These are phyloP conservation scores for Planiliza haematocheilus DNA, from an alignment of 2,113 vertebrate species.

Conservation along the genomic window DNA sequence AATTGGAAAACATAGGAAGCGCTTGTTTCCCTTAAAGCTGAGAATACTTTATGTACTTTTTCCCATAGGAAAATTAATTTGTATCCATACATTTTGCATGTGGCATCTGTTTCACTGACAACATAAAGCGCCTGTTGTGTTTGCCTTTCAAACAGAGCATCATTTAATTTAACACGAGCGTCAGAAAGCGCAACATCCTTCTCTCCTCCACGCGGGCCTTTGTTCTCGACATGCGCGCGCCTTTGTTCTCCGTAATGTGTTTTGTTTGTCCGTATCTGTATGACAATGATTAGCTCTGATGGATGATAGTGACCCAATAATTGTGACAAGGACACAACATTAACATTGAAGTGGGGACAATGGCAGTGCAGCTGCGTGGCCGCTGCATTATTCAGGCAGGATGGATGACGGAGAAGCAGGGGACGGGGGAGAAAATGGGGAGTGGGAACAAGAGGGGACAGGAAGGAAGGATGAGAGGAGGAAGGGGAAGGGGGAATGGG, in stretches of 20 bases:
- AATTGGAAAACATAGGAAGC: no score
- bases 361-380: slow-evolving; percentile 53
- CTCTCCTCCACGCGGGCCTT: slow-evolving; percentile 34
- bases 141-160: slow-evolving; percentile 26
- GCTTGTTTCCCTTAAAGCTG: no score
- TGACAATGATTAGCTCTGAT: slow-evolving; percentile 78
- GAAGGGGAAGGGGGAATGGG: slow-evolving; percentile 18
- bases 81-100: background rate
- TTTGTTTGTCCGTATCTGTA: slow-evolving; percentile 63
- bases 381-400: slow-evolving; percentile 73
- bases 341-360: slow-evolving; percentile 76
- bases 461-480: slow-evolving; percentile 56
- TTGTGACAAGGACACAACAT: slow-evolving; percentile 77
- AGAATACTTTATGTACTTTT: background rate
- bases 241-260: slow-evolving; percentile 63
- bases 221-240: slow-evolving; percentile 46
- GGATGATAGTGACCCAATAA: slow-evolving; percentile 73
- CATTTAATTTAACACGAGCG: slow-evolving; percentile 26
- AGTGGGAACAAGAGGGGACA: slow-evolving; percentile 43
- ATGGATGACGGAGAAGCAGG: slow-evolving; percentile 53
- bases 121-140: slow-evolving; percentile 20
- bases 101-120: slow-evolving; percentile 17
- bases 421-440: slow-evolving; percentile 34
- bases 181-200: slow-evolving; percentile 19
- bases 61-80: background rate